Evolutionary conservation across 2,888 invertebrate genomes (phyloP), one percentile per base, ranked within the genome.

Genomic region (Gymnoscelis rufifasciata): DNA sequence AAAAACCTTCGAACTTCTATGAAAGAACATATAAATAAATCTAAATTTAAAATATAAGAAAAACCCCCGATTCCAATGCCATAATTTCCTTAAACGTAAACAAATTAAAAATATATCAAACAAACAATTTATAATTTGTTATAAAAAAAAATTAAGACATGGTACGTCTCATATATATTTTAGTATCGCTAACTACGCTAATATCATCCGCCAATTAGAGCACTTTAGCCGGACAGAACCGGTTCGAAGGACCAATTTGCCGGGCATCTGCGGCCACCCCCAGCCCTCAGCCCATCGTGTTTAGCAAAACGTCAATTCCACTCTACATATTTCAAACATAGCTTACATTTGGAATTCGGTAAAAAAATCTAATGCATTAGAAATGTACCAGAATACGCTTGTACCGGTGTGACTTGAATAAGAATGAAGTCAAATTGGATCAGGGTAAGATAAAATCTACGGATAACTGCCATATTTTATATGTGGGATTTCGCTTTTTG

Each of bases 351-450:
- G 56, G 57, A 60, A 53, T 64, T 60, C 56, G 47, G 59, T 62
- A 60, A 68, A 70, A 33, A 74, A 76, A 72, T 67, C 71, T 77
- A 80, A 82, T 81, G 78, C 79, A 83, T 83, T 71, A 71, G 67
- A 77, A 83, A 83, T 79, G 71, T 74, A 78, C 74, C 72, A 61
- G 74, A 74, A 78, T 78, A 73, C 75, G 77, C 71, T 76, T 66
- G 66, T 66, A 64, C 54, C 66, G 61, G 67, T 64, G 74, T 74
- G 81, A 74, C 75, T 77, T 77, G 84, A 86, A 86, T 86, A 83
- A 75, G 70, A 86, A 86, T 86, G 76, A 80, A 77, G 68, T 73
- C 71, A 77, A 81, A 84, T 82, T 83, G 81, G 81, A 84, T 78
- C 77, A 70, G 69, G 62, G 64, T 52, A 59, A 73, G 70, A 78